These are phyloP conservation scores for Chelon auratus DNA, from an alignment of 2,797 vertebrate genomes.

Conservation along the genomic window DNA sequence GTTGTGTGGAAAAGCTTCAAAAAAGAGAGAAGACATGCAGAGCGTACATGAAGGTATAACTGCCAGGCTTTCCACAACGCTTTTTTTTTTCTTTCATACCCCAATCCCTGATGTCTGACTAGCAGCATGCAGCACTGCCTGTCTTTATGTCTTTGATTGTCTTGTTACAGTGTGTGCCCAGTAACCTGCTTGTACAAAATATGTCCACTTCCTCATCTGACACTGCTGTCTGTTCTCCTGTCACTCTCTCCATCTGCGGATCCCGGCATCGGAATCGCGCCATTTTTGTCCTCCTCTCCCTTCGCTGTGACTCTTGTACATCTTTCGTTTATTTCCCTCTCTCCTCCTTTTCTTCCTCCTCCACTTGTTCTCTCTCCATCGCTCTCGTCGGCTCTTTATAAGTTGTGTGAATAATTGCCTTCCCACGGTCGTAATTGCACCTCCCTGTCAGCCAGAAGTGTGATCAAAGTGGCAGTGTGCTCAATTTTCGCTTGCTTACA, in stretches of 20 bases:
- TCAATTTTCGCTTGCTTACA: constrained; percentile 80
- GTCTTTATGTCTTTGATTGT: constrained; percentile 69
- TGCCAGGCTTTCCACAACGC: constrained; percentile 80
- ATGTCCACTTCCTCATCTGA: constrained; percentile 60
- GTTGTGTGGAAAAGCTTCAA: constrained; percentile 93
- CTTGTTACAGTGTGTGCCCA: constrained; percentile 61
- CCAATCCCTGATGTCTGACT: constrained; percentile 82
- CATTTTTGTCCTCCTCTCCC: constrained; percentile 46
- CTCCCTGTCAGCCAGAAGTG: constrained; percentile 81
- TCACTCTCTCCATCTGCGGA: constrained; percentile 61
- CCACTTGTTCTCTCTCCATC: constrained; percentile 35
- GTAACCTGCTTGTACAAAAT: constrained; percentile 58
- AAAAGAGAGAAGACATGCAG: constrained; percentile 99
- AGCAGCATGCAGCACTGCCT: constrained; percentile 82
- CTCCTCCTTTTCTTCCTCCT: constrained; percentile 27
- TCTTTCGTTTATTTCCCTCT: constrained; percentile 55
- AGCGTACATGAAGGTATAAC: constrained; percentile 99
- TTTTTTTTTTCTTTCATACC: constrained; percentile 64
- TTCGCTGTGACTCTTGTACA: constrained; percentile 43
- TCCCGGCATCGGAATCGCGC: constrained; percentile 50
- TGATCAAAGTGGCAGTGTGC: constrained; percentile 84
- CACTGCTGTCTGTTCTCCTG: constrained; percentile 62
- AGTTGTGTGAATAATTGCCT: constrained; percentile 93
- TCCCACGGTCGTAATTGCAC: constrained; percentile 84
- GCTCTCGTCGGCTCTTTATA: constrained; percentile 83